Percentiles rank a stretch among this genome's conserved stretches.
These are phyloP conservation scores for Helicolenus hilgendorfi DNA, from an alignment of 2,797 vertebrate species.

Conservation along the genomic window DNA sequence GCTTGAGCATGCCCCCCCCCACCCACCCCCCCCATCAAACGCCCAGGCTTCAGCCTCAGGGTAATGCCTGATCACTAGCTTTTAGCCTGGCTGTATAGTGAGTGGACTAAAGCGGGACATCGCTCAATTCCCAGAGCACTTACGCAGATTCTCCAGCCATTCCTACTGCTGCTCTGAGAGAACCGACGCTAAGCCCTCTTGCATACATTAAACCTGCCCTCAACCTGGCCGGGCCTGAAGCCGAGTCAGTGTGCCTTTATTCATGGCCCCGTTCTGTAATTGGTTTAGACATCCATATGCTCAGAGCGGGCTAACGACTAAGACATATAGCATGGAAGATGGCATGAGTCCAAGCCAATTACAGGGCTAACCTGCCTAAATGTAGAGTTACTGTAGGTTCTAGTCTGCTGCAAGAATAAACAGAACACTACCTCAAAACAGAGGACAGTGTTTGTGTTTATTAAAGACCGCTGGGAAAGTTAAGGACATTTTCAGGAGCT, in stretches of 20 bases:
- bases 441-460: slow-evolving; percentile 12
- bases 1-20: neutral
- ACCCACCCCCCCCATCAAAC: neutral
- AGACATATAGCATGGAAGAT: slow-evolving; percentile 47
- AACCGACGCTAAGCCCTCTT: neutral
- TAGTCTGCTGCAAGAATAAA: slow-evolving; percentile 6
- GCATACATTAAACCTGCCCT: slow-evolving; percentile 43
- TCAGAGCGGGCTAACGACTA: slow-evolving; percentile 63
- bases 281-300: slow-evolving; percentile 69
- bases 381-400: neutral
- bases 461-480: slow-evolving; percentile 15
- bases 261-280: slow-evolving; percentile 53
- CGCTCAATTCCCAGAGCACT: slow-evolving; percentile 31
- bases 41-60: neutral
- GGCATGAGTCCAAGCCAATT: slow-evolving; percentile 67
- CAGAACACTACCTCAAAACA: neutral
- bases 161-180: slow-evolving; percentile 5
- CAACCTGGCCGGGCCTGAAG: slow-evolving; percentile 51
- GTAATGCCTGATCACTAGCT: slow-evolving; percentile 17
- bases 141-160: slow-evolving; percentile 11
- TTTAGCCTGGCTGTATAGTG: neutral
- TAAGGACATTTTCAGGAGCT: slow-evolving; percentile 10
- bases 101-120: neutral
- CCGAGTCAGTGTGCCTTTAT: slow-evolving; percentile 56
- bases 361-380: slow-evolving; percentile 10